These are phyloP conservation scores for Drosophila aldrichi DNA, from an alignment of 2,888 invertebrate species.

Conservation along the genomic window DNA sequence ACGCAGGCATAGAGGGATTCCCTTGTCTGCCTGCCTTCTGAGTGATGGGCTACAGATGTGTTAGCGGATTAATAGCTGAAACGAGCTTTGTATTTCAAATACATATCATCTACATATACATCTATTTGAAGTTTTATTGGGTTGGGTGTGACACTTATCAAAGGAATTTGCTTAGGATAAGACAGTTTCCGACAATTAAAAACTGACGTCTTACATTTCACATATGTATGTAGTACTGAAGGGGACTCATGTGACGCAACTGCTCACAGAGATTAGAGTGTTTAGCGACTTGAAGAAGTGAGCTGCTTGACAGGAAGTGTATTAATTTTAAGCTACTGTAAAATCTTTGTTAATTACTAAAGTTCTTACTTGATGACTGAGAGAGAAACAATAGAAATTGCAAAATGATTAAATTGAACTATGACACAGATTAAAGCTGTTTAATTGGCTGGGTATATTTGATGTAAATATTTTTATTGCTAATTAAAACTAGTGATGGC, in stretches of 20 bases:
- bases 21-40: not conserved
- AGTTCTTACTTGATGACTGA: not conserved
- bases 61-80: slow-evolving; percentile 61
- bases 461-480: too few relatives aligned
- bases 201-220: slow-evolving; percentile 4
- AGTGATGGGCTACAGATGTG: slow-evolving; percentile 22
- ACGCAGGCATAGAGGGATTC: not conserved
- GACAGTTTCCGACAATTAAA: slow-evolving; percentile 6
- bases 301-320: not conserved
- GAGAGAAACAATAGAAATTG: too few relatives aligned
- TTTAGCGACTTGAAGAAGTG: slow-evolving; percentile 5
- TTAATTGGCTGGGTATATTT: too few relatives aligned
- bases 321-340: not conserved
- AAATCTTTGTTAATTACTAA: not conserved
- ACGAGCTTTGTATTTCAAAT: slow-evolving; percentile 19
- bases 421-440: too few relatives aligned
- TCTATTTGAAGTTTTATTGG: slow-evolving; percentile 4
- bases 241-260: not conserved
- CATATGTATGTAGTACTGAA: not conserved
- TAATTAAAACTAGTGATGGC: too few relatives aligned
- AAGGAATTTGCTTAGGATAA: slow-evolving; percentile 7
- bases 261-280: slow-evolving; percentile 11
- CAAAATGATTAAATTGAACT: too few relatives aligned
- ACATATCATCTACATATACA: slow-evolving; percentile 1
- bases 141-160: slow-evolving; percentile 6